Evolutionary conservation across 2,113 vertebrate genomes (phyloP).

Genomic region (Ameiurus melas): DNA sequence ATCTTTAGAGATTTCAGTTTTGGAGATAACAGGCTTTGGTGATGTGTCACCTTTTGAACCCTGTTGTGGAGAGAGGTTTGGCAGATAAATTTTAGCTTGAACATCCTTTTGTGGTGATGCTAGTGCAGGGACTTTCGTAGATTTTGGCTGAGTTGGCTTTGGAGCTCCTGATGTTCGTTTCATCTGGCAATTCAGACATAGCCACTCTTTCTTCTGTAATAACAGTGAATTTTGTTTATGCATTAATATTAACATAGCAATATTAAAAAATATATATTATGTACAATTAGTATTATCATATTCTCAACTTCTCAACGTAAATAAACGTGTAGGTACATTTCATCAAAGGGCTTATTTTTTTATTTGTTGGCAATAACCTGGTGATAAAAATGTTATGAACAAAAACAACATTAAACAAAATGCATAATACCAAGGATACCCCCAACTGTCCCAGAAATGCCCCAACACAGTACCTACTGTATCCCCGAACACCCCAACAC

Average conservation of each 20-base stretch:
- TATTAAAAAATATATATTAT: too few relatives aligned
- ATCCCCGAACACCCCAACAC: background rate
- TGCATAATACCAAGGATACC: background rate
- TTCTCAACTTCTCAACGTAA: background rate
- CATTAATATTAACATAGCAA: background rate
- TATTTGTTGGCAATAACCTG: background rate
- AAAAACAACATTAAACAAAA: background rate
- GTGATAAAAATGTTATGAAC: background rate
- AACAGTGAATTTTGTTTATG: background rate
- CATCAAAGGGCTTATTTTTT: background rate
- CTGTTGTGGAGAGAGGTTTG: slow-evolving; percentile 15
- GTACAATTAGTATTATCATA: background rate
- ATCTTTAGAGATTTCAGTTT: slow-evolving; percentile 64
- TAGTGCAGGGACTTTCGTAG: background rate
- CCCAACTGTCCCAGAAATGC: background rate
- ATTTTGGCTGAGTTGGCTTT: slow-evolving; percentile 56
- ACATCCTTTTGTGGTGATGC: slow-evolving; percentile 17
- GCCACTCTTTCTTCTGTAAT: slow-evolving; percentile 81
- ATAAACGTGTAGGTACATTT: too few relatives aligned
- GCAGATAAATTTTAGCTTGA: background rate
- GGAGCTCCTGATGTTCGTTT: slow-evolving; percentile 72
- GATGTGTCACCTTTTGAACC: slow-evolving; percentile 61
- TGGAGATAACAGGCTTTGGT: slow-evolving; percentile 59
- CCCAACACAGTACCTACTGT: background rate
- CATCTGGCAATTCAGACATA: slow-evolving; percentile 87